Conservation (phyloP, 2,888 invertebrate species). For the Cerceris rybyensis region DNA sequence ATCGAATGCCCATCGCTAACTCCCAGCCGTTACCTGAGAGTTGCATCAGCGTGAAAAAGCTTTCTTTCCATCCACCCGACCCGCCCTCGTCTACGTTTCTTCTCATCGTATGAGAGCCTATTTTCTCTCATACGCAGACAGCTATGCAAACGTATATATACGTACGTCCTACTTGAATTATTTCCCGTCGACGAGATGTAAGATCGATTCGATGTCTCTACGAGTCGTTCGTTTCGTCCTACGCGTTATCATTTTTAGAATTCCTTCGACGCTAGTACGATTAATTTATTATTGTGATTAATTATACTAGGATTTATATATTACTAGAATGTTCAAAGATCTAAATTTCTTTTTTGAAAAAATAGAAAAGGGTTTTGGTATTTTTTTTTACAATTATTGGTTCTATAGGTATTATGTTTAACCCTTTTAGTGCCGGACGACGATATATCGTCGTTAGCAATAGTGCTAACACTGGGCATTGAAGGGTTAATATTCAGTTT, state of each 20-base stretch:
- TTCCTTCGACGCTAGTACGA: background rate
- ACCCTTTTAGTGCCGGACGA: too few species aligned
- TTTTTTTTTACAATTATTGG: too few species aligned
- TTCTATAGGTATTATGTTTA: too few species aligned
- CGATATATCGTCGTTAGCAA: too few species aligned
- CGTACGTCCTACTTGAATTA: conserved; percentile 33
- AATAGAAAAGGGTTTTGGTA: too few species aligned
- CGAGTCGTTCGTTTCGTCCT: background rate
- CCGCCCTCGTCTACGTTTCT: conserved; percentile 33
- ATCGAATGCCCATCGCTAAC: conserved; percentile 28
- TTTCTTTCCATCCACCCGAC: conserved; percentile 36
- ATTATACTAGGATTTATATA: too few species aligned
- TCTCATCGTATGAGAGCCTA: conserved; percentile 26
- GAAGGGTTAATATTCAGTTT: too few species aligned
- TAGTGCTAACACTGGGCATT: too few species aligned
- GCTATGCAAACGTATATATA: conserved; percentile 37
- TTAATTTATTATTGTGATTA: background rate
- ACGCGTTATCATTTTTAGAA: conserved; percentile 1
- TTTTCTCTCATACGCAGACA: conserved; percentile 28
- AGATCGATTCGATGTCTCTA: conserved; percentile 31
- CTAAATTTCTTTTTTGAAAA: too few species aligned
- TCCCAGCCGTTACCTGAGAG: conserved; percentile 20
- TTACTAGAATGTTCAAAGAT: too few species aligned
- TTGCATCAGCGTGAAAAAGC: conserved; percentile 54
- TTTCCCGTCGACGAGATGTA: conserved; percentile 28